Evolutionary conservation across 2,797 vertebrate genomes (phyloP).

Genomic region (Anabas testudineus): DNA sequence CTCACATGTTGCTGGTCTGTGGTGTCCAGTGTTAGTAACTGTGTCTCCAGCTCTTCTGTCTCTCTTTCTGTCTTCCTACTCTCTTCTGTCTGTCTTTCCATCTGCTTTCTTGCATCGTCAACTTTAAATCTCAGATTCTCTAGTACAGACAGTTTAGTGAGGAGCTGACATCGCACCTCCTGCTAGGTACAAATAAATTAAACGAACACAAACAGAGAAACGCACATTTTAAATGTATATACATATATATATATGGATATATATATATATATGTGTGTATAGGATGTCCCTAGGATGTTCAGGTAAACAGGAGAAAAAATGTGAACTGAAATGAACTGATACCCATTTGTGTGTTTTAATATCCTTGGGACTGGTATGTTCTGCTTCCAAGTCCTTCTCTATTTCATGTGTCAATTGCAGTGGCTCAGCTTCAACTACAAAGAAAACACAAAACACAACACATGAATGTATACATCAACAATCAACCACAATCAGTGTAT

Average conservation of each 20-base stretch:
- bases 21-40: neutral
- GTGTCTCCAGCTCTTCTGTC: conserved; percentile 2
- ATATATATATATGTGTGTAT: too few species aligned
- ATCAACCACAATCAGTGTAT: neutral
- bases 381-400: neutral
- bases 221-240: too few species aligned
- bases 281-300: too few species aligned
- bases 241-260: too few species aligned
- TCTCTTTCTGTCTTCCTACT: neutral
- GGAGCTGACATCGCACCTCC: conserved; percentile 2
- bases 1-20: conserved; percentile 25
- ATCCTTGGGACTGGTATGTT: neutral
- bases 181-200: neutral
- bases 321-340: too few species aligned
- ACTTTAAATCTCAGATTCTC: conserved; percentile 10
- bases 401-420: neutral
- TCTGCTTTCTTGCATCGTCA: neutral
- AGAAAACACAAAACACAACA: neutral
- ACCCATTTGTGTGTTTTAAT: neutral
- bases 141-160: neutral
- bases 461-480: neutral
- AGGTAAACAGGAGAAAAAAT: too few species aligned
- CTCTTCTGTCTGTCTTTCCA: conserved; percentile 14
- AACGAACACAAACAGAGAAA: too few species aligned
- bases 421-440: neutral